Evolutionary conservation across 2,797 vertebrate species (phyloP).

Genomic region (Enteromius radiatus): DNA sequence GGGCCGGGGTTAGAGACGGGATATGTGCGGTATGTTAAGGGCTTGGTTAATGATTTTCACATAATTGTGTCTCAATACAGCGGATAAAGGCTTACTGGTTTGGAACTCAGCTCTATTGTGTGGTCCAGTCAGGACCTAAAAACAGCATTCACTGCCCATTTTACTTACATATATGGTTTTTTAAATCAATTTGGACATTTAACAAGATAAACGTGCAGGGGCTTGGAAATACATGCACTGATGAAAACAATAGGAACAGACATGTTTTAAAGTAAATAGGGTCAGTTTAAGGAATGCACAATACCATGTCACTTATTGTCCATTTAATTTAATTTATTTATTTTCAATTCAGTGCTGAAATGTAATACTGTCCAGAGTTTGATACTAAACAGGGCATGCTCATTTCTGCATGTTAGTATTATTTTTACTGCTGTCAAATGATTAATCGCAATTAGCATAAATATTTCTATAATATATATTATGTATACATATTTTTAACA

Average conservation of each 20-base stretch:
- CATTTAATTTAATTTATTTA: no score
- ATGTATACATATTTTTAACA: no score
- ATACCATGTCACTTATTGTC: no score
- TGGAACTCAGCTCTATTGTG: not conserved
- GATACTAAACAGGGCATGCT: not conserved
- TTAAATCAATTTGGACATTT: not conserved
- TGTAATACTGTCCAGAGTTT: not conserved
- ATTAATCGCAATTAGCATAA: no score
- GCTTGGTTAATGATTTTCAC: slow-evolving; percentile 54
- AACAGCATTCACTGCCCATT: not conserved
- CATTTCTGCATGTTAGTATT: not conserved
- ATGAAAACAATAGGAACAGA: not conserved
- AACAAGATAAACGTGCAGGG: not conserved
- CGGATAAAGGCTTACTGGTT: not conserved
- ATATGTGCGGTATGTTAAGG: slow-evolving; percentile 26
- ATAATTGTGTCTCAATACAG: not conserved
- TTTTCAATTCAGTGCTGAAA: not conserved
- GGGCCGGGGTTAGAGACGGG: slow-evolving; percentile 9
- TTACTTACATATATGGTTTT: not conserved
- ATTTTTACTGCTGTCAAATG: not conserved
- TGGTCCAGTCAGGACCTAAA: not conserved
- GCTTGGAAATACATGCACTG: not conserved
- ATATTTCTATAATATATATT: no score
- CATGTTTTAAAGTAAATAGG: not conserved
- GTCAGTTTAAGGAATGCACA: not conserved